These are phyloP conservation scores for Cydia pomonella DNA, from an alignment of 1,140 invertebrate species.

Conservation along the genomic window DNA sequence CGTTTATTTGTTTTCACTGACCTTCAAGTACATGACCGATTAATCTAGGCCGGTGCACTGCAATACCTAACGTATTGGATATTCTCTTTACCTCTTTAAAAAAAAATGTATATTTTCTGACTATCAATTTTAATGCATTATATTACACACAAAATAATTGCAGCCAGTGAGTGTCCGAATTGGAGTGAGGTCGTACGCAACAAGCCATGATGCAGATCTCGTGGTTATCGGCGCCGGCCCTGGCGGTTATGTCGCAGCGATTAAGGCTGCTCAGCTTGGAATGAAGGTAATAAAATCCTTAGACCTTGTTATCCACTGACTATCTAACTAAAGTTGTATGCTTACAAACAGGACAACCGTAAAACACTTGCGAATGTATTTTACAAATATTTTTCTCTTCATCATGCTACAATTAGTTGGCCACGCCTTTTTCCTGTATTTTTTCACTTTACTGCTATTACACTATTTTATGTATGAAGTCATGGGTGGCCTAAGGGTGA, in stretches of 20 bases:
- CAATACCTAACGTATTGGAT: background rate
- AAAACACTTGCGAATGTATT: too few species aligned
- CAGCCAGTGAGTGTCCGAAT: conserved; percentile 72
- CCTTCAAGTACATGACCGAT: conserved; percentile 74
- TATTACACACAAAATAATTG: conserved; percentile 40
- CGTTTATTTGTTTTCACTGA: conserved; percentile 47
- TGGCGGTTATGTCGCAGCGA: conserved; percentile 99
- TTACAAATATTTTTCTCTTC: too few species aligned
- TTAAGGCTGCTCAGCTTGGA: conserved; percentile 99
- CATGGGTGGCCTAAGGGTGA: too few species aligned
- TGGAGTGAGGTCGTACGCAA: conserved; percentile 83
- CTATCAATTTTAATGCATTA: conserved; percentile 33
- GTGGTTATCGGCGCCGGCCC: conserved; percentile 99
- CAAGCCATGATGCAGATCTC: conserved; percentile 92
- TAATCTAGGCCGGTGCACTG: conserved; percentile 31
- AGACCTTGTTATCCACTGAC: background rate
- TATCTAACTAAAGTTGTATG: background rate
- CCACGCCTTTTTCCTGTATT: too few species aligned
- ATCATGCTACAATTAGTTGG: too few species aligned
- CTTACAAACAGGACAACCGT: background rate
- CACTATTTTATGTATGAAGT: too few species aligned
- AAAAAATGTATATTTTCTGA: background rate
- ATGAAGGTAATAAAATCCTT: conserved; percentile 87
- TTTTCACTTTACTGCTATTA: too few species aligned
- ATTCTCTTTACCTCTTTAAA: background rate